phyloP scores from a whole-genome alignment of 1,140 invertebrate genomes.

The Danaus melanippus region DNA sequence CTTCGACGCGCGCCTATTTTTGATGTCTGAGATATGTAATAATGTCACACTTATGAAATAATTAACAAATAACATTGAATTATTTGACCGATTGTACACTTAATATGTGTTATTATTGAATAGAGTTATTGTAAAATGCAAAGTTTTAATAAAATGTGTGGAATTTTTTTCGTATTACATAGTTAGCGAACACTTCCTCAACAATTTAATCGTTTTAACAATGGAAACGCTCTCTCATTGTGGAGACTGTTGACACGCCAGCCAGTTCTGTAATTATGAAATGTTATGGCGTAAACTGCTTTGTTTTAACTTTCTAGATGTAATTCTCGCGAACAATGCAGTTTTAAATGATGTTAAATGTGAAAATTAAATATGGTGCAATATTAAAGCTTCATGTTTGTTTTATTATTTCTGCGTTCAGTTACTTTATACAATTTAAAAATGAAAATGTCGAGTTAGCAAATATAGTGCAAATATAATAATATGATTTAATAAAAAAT shows the following conservation, averaged over 20 bases:
- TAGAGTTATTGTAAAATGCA: background rate
- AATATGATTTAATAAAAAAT: too few species aligned
- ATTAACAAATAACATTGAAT: too few species aligned
- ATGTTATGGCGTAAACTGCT: slow-evolving; percentile 25
- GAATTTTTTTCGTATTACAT: background rate
- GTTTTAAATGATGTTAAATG: slow-evolving; percentile 22
- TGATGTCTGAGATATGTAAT: too few species aligned
- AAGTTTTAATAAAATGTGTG: background rate
- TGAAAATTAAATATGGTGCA: slow-evolving; percentile 15
- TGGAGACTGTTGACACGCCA: slow-evolving; percentile 23
- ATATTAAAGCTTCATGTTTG: too few species aligned
- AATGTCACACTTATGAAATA: too few species aligned
- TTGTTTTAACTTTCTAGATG: slow-evolving; percentile 22
- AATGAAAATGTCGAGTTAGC: too few species aligned
- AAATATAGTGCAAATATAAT: too few species aligned
- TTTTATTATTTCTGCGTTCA: too few species aligned
- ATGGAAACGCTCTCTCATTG: slow-evolving; percentile 18
- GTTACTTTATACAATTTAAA: too few species aligned
- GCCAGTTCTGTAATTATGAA: slow-evolving; percentile 26
- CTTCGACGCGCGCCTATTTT: too few species aligned
- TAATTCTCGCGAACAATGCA: slow-evolving; percentile 25
- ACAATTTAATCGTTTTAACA: slow-evolving; percentile 6
- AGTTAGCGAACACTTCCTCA: background rate
- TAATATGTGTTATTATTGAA: background rate
- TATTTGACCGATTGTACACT: background rate